Base-by-base conservation (phyloP, 2,888 invertebrate species). In the Eubasilissa splendida region DNA sequence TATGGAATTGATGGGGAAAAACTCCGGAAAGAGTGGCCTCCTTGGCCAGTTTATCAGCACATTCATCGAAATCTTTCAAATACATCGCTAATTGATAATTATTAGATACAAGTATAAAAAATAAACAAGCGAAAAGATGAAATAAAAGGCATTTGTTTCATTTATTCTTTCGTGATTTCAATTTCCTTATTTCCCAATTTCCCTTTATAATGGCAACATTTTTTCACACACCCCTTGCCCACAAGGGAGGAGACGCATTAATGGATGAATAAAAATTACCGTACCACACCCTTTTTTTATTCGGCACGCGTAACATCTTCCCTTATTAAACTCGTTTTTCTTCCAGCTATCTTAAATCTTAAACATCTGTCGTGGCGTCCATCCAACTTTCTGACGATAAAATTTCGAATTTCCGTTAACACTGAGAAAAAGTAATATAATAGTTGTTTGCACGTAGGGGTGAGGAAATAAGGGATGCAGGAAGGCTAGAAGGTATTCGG, bases 321-420 rank as follows among this genome's bases (percentile, higher is more conserved):
- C 58, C 70, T 70, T 70, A 70, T 70, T 70, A 70, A 70, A 70
- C 54, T 54, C 70, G 70, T 70, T 70, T 70, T 70, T 70, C 70
- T 54, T 54, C 10, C 54, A 22, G 54, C 70, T 31, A 70, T 70
- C 70, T 54, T 42, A 42, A 42, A 42, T 42, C 42, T 42, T 42
- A 42, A 42, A 42, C 42, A 42, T 42, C 42, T 42, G 42, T 42
- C 42, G 42, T 42, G 42, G 42, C 42, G 3, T 5, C 42, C 42
- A 42, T 42, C 42, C 42, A 42, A 42, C 42, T 42, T 42, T 42
- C 42, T 42, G 42, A 42, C 42, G 42, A 42, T 42, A 58, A 58
- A 58, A 58, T n/a, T 58, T 58, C 58, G 8, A 58, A 58, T n/a
- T 58, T n/a, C n/a, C 11, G n/a, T 9, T 8, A n/a, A n/a, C 58